Evolutionary conservation across 2,113 vertebrate genomes (phyloP).

Genomic region (Halcyon senegalensis): DNA sequence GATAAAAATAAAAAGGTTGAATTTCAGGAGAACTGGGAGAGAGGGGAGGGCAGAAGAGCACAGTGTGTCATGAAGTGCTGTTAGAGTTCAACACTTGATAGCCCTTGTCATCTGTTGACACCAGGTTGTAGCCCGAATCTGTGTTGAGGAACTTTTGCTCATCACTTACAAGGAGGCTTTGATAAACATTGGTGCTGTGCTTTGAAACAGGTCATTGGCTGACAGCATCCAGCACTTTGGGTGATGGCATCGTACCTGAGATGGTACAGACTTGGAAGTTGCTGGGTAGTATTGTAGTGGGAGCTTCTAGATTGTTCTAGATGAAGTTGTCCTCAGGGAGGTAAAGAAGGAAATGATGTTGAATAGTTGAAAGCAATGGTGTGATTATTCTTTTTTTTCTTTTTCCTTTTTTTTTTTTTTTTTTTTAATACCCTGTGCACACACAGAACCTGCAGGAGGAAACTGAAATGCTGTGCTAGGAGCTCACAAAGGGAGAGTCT

Average conservation of each 20-base stretch:
- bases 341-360: background rate
- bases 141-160: background rate
- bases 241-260: accelerated
- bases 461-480: background rate
- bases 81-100: background rate
- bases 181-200: background rate
- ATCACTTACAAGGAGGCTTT: accelerated
- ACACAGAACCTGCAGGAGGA: background rate
- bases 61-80: background rate
- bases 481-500: background rate
- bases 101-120: accelerated
- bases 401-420: background rate
- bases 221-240: background rate
- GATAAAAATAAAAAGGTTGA: background rate
- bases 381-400: too few species aligned
- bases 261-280: accelerated
- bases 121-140: background rate
- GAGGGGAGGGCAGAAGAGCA: background rate
- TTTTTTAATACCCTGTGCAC: background rate
- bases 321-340: background rate
- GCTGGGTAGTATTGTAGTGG: background rate
- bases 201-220: background rate
- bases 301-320: background rate
- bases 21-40: background rate
- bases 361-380: background rate